Evolutionary conservation across 2,888 invertebrate genomes (phyloP).

Genomic region (Dynastes maya): DNA sequence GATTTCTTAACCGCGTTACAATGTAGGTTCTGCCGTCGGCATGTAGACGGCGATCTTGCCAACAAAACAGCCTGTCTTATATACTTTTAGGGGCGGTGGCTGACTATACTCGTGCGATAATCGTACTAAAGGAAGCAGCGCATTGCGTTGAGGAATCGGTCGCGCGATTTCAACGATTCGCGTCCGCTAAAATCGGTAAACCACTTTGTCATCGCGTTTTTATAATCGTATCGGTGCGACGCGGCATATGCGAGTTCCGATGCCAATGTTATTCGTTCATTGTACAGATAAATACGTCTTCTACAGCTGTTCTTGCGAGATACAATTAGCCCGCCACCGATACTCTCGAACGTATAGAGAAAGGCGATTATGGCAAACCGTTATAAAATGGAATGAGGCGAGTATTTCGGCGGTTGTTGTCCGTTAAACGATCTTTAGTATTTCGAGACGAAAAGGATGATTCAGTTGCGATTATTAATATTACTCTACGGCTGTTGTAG

Average conservation of each 20-base stretch:
- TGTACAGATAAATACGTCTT: neutral
- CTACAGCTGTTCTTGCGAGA: slow-evolving; percentile 25
- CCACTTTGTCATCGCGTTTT: slow-evolving; percentile 31
- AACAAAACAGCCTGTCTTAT: slow-evolving; percentile 13
- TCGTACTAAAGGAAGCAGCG: neutral
- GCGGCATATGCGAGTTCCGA: neutral
- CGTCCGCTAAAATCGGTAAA: slow-evolving; percentile 26
- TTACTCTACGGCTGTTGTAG: too few species aligned
- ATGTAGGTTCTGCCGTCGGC: neutral
- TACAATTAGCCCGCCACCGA: neutral
- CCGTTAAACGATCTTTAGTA: too few species aligned
- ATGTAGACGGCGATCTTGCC: slow-evolving; percentile 32
- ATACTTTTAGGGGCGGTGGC: neutral
- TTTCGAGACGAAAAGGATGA: too few species aligned
- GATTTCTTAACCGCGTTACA: slow-evolving; percentile 14
- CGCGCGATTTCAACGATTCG: neutral
- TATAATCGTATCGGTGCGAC: neutral
- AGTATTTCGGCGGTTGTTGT: too few species aligned
- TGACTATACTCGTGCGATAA: slow-evolving; percentile 2
- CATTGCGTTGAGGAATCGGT: slow-evolving; percentile 3
- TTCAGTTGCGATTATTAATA: too few species aligned
- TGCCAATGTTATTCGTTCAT: neutral
- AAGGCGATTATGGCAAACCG: too few species aligned
- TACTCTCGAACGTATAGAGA: too few species aligned
- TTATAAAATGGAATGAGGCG: too few species aligned